Evolutionary conservation across 1,140 invertebrate species (phyloP).

Genomic region (Drosophila lowei): DNA sequence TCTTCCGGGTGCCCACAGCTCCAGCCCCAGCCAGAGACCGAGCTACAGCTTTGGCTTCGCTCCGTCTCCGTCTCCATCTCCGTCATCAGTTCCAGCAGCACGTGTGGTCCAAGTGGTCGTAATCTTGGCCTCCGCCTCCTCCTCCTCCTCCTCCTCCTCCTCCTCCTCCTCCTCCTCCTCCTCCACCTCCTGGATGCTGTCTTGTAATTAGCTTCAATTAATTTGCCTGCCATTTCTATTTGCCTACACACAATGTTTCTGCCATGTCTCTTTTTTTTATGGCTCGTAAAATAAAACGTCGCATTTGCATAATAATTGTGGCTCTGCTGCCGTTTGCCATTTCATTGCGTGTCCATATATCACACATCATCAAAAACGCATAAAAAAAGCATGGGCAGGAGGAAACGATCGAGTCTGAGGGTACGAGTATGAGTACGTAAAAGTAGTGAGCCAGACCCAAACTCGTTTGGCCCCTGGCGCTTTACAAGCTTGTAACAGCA

Average conservation of each 20-base stretch:
- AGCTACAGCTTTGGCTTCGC: too few species aligned
- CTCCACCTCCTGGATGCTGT: conserved; percentile 6
- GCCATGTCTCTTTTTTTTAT: conserved; percentile 54
- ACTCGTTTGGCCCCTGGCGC: conserved; percentile 54
- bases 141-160: conserved; percentile 2
- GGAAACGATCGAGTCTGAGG: neutral
- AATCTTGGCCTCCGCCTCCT: conserved; percentile 17
- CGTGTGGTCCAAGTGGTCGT: conserved; percentile 59
- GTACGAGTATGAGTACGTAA: too few species aligned
- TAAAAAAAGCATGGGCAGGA: conserved; percentile 40
- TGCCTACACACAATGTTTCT: conserved; percentile 30
- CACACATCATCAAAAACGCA: conserved; percentile 75
- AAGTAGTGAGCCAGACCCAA: neutral
- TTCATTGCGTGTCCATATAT: conserved; percentile 76
- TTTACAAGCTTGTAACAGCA: conserved; percentile 56
- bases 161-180: neutral
- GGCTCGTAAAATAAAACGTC: conserved; percentile 69
- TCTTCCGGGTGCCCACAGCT: conserved; percentile 62
- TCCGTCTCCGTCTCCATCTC: too few species aligned
- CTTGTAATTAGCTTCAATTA: conserved; percentile 77
- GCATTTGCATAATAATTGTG: conserved; percentile 71
- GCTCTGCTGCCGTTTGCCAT: conserved; percentile 25
- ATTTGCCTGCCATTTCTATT: conserved; percentile 65
- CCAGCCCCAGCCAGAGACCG: neutral
- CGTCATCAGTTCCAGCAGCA: conserved; percentile 43